Base-by-base conservation (phyloP, 2,113 vertebrate genomes). In the Willisornis vidua region DNA sequence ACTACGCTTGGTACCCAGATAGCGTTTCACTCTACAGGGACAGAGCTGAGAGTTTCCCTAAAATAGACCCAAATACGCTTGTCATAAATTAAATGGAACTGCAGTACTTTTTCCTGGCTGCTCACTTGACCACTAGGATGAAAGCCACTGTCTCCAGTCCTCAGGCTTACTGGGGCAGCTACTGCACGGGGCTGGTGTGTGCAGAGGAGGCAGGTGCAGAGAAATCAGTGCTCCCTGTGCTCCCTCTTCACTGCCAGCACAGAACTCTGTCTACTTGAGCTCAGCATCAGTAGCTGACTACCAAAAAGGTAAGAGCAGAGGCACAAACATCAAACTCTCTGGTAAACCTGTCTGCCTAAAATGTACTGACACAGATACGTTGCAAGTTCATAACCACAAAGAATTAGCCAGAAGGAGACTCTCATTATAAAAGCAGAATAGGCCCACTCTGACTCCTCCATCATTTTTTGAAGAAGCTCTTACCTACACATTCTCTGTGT, bases 71-170 rank as follows among this genome's bases (percentile, higher is more conserved):
- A 85, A 94, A 78, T 43, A 89, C 35, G 39, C 31, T 78, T 24
- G 57, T 67, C 61, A 68, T 75, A 90, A 93, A 92, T 80, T 93
- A 92, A 81, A 75, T 46, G 68, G 85, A 81, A 68, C 65, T 59
- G 33, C 48, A 20, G 39, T 39, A 76, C 61, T 93, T 92, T 92
- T 93, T 88, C 79, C 82, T 72, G 57, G 54, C 61, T 63, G 66
- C 85, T 92, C 57, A 46, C 57, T 86, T 86, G 76, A 72, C 83
- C 61, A 51, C 17, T 12, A 20, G 26, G 52, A 92, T 92, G 81
- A 84, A 86, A 81, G 29, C 39, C 39, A 71, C 74, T 78, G 83
- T 84, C 68, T 67, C 59, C 2, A 0, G 35, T 57, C 54, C 67
- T 88, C 48, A 26, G 79, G 65, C 72, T 65, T 71, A 57, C 70